Evolutionary conservation across 2,888 invertebrate genomes (phyloP), one percentile per base, ranked within the genome.

Genomic region (Escarpia spicata): DNA sequence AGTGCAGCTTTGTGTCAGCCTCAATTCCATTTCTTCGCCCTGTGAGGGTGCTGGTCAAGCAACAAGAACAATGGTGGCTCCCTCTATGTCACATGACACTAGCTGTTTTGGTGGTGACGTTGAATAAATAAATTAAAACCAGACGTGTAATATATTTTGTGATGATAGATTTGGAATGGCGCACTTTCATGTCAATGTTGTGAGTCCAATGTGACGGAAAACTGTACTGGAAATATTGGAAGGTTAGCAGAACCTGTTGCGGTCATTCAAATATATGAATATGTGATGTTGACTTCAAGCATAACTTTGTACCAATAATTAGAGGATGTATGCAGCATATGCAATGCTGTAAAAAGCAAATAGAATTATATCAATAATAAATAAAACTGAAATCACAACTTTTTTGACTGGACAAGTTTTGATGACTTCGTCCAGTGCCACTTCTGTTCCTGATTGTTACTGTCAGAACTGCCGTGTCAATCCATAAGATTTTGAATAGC

Each of bases 51-150:
- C 75, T 75, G 75, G 75, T 3, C 75, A 75, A 75, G 75, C 75
- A 75, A 75, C 75, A 75, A 75, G 75, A 75, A 75, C 26, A 75
- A 75, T n/a, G 75, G 75, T 75, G 75, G 75, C 75, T 75, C 75
- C 75, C 26, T 75, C 75, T 75, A 75, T 19, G 75, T 75, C 75
- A 75, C n/a, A 75, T n/a, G 75, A 75, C 75, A 75, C 75, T 75
- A 75, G 1, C 19, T 26, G 26, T 26, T 75, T 75, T 75, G 19
- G n/a, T 52, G 52, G 15, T 9, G 52, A 52, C 15, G 26, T 75
- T 75, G 19, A 26, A 75, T 75, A 75, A 19, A 75, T 26, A 19
- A 75, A 75, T n/a, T 75, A 75, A 75, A 75, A 75, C 75, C 19
- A n/a, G 19, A 75, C 75, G 19, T 75, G 15, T 15, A 52, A 52